phyloP scores from a whole-genome alignment of 1,140 invertebrate species.

The Lethocerus indicus region DNA sequence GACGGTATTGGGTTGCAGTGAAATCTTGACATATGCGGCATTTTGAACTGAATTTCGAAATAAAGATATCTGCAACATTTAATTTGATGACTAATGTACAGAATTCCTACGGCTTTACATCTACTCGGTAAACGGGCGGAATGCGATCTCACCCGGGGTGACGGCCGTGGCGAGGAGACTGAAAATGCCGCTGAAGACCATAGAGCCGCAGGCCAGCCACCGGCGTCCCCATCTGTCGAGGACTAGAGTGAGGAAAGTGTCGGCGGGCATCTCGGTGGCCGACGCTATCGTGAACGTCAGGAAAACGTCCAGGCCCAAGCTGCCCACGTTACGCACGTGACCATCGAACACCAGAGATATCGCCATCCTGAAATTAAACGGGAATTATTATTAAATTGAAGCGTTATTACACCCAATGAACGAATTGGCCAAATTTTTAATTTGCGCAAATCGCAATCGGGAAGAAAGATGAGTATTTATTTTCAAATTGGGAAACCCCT shows the following conservation, averaged over 20 bases:
- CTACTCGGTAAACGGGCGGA: no score
- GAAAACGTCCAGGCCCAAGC: constrained; percentile 61
- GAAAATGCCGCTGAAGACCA: constrained; percentile 61
- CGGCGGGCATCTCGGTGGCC: constrained; percentile 65
- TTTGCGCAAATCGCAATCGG: no score
- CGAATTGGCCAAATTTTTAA: background rate
- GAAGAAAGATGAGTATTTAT: no score
- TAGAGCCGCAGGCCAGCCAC: constrained; percentile 64
- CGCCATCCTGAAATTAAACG: constrained; percentile 41
- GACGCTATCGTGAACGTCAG: constrained; percentile 68
- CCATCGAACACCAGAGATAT: constrained; percentile 75
- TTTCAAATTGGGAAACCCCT: no score
- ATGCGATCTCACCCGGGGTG: constrained; percentile 37
- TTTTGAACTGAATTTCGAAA: no score
- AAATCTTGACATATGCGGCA: no score
- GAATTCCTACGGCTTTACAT: no score
- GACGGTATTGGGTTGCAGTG: no score
- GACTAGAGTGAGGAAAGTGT: constrained; percentile 58
- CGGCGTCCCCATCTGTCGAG: constrained; percentile 66
- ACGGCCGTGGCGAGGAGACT: constrained; percentile 54
- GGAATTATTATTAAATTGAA: background rate
- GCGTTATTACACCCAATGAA: background rate
- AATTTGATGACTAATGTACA: no score
- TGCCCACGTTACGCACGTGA: constrained; percentile 66
- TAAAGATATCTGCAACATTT: no score